Conservation (phyloP, 30 jellyfish, hydroid and myxozoan species). For the Clytia hemisphaerica region DNA sequence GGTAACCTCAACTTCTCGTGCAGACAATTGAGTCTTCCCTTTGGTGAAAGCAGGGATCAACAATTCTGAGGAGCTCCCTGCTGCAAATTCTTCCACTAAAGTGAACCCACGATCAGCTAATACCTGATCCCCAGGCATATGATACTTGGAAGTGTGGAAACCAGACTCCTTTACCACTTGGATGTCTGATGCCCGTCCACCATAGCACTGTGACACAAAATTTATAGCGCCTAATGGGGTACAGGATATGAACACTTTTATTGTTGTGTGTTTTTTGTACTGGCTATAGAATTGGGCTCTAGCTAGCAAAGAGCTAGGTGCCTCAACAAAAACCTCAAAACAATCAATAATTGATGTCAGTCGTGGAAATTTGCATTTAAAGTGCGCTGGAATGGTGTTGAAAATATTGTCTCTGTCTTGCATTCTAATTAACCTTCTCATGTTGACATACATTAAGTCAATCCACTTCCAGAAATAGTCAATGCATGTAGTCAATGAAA, state of each 20-base stretch:
- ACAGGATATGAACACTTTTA: conserved; percentile 33
- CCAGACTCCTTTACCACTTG: conserved; percentile 44
- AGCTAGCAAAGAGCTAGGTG: conserved; percentile 42
- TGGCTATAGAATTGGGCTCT: conserved; percentile 32
- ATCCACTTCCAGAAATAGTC: conserved; percentile 24
- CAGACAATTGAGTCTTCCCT: conserved; percentile 20
- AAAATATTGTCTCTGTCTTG: conserved; percentile 26
- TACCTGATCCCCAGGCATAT: conserved; percentile 39
- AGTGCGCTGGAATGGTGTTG: conserved; percentile 37
- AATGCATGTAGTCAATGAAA: background rate
- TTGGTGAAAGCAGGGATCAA: conserved; percentile 32
- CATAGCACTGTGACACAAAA: conserved; percentile 39
- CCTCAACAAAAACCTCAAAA: conserved; percentile 49
- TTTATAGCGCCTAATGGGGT: conserved; percentile 47
- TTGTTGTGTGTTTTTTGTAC: conserved; percentile 43
- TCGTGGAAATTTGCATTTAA: conserved; percentile 36
- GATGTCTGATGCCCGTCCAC: conserved; percentile 46
- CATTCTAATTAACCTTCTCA: conserved; percentile 22
- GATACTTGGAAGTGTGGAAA: conserved; percentile 17
- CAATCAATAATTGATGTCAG: conserved; percentile 51
- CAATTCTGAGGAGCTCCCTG: background rate
- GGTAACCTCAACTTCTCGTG: conserved; percentile 26
- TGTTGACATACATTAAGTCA: conserved; percentile 19
- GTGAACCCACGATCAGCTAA: conserved; percentile 42
- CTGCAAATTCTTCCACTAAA: conserved; percentile 24